phyloP scores from a whole-genome alignment of 92 coral and sea anemone species.

The Siderastrea siderea region DNA sequence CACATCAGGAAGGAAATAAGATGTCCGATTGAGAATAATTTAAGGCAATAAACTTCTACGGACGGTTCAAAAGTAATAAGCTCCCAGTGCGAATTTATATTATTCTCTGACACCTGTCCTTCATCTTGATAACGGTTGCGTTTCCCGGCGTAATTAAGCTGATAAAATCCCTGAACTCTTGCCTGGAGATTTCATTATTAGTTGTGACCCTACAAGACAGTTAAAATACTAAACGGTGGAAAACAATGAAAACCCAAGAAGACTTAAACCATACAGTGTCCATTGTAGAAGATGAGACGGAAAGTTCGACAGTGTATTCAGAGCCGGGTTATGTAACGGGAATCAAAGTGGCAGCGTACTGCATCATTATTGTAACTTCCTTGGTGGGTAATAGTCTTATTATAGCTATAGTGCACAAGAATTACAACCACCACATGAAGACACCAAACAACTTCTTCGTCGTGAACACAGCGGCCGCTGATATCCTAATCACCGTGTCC shows the following conservation, averaged over 20 bases:
- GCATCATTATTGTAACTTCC: conserved; percentile 34
- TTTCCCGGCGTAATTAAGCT: conserved; percentile 22
- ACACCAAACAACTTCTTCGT: conserved; percentile 57
- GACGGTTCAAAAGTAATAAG: neutral
- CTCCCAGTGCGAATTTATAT: neutral
- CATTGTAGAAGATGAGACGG: neutral
- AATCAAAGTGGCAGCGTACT: conserved; percentile 45
- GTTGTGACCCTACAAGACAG: neutral
- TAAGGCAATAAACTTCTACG: neutral
- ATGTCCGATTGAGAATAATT: neutral
- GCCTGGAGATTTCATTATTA: neutral
- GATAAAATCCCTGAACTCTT: neutral
- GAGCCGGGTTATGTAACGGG: conserved; percentile 23
- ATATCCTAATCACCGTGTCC: conserved; percentile 42
- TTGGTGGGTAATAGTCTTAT: conserved; percentile 42
- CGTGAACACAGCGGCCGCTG: conserved; percentile 46
- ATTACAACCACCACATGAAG: conserved; percentile 56
- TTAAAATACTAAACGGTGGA: neutral
- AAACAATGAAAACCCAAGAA: conserved; percentile 25
- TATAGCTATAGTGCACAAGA: conserved; percentile 41
- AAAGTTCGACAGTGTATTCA: conserved; percentile 5
- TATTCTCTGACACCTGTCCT: neutral
- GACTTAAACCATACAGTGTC: neutral
- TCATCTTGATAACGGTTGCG: conserved; percentile 2
- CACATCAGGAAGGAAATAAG: neutral